Evolutionary conservation across 2,113 vertebrate species (phyloP), one percentile per base, ranked within the genome.

Genomic region (Grammomys surdaster): DNA sequence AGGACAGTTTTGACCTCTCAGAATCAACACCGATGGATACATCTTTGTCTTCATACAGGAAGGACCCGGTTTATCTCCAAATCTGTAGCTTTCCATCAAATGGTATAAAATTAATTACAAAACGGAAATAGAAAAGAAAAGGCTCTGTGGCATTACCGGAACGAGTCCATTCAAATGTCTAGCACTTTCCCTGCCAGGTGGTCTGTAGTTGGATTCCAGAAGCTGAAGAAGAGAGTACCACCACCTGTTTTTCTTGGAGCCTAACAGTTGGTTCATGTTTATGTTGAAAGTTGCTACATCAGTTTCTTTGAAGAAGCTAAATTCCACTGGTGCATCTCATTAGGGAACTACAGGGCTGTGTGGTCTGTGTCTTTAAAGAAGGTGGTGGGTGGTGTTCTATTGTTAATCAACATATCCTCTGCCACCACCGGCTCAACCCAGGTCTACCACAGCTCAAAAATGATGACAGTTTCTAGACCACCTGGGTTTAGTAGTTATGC

Each of bases 361-460:
- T 95, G 86, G 86, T 96, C 90, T 93, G 17, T 6, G 8, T 95
- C 76, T 94, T 97, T 92, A 87, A 96, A 96, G 91, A 92, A 90
- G 88, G 54, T 75, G 54, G 69, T 67, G 51, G 93, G 81, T 60
- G 89, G 70, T 22, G 2, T 90, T 90, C 73, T 90, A 91, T 82
- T 58, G 51, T 91, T 96, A 76, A 88, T 78, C 31, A 89, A 72
- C 51, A 22, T 22, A 67, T 60, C n/a, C 28, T 43, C 26, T 33
- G 33, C 81, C 89, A 95, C 81, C 60, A 31, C 14, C 1, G 17
- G 40, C 58, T 84, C 58, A 36, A 33, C n/a, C 3, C 56, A 76
- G 31, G 81, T 93, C 91, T 85, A 56, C 20, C 17, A 7, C 65
- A 87, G 67, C 81, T 90, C 78, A 90, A 46, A 28, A 81, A 58